These are phyloP conservation scores for Agonopterix arenella DNA, from an alignment of 2,888 invertebrate genomes.

Conservation along the genomic window DNA sequence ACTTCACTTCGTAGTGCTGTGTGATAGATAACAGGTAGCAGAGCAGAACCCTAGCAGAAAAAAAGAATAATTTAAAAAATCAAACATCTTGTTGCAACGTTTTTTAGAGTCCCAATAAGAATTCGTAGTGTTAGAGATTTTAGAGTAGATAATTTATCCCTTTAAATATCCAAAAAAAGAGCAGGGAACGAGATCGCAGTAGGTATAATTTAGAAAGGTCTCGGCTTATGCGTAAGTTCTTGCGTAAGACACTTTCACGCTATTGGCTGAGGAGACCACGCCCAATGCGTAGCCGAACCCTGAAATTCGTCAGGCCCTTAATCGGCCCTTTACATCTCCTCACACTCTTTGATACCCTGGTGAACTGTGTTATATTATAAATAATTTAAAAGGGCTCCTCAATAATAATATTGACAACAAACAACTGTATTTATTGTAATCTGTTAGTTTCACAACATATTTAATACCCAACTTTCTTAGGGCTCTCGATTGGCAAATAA, in stretches of 20 bases:
- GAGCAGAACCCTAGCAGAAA: no score
- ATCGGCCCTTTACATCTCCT: conserved; percentile 61
- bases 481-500: neutral
- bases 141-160: neutral
- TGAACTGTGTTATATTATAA: conserved; percentile 76
- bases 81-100: no score
- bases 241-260: conserved; percentile 52
- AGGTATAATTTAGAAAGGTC: conserved; percentile 31
- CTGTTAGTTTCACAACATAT: conserved; percentile 1
- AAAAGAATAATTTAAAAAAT: no score
- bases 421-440: conserved; percentile 13
- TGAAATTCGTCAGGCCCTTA: conserved; percentile 65
- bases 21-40: no score
- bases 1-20: no score
- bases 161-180: neutral
- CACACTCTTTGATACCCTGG: conserved; percentile 55
- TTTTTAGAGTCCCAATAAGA: no score
- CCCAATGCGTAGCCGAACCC: conserved; percentile 69
- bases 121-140: no score
- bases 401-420: conserved; percentile 33
- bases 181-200: conserved; percentile 10
- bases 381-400: conserved; percentile 73
- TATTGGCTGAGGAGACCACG: conserved; percentile 65
- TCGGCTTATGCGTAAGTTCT: conserved; percentile 46
- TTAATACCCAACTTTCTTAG: neutral